Conservation (phyloP, 2,797 vertebrate species). For the Acropternis orthonyx region DNA sequence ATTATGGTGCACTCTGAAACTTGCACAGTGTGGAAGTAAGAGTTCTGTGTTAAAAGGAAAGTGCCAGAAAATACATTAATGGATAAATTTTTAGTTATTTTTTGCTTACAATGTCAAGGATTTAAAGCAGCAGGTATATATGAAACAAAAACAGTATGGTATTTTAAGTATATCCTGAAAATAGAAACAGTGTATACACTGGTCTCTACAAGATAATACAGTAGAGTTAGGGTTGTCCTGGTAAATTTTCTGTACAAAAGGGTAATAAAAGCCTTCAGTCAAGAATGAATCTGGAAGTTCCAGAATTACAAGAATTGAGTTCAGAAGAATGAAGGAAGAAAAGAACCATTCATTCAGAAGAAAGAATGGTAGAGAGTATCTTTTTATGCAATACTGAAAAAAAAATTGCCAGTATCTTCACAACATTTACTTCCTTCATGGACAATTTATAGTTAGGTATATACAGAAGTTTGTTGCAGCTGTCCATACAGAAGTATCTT, state of each 20-base stretch:
- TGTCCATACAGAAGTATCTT: accelerated
- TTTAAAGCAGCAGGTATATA: not conserved
- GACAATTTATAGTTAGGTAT: not conserved
- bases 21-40: not conserved
- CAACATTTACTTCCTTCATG: not conserved
- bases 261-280: not conserved
- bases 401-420: not conserved
- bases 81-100: not conserved
- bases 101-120: not conserved
- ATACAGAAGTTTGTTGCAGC: not conserved
- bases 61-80: not conserved
- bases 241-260: not conserved
- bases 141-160: not conserved
- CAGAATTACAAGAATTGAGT: not conserved
- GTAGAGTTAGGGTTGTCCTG: not conserved
- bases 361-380: not conserved
- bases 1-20: not conserved
- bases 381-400: not conserved
- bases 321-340: too few relatives aligned
- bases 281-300: not conserved
- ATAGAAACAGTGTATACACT: not conserved
- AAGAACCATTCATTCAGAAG: too few relatives aligned
- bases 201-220: not conserved
- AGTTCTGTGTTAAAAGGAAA: not conserved
- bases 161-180: not conserved